Evolutionary conservation across 2,113 vertebrate species (phyloP).

Genomic region (Macroglossus sobrinus): DNA sequence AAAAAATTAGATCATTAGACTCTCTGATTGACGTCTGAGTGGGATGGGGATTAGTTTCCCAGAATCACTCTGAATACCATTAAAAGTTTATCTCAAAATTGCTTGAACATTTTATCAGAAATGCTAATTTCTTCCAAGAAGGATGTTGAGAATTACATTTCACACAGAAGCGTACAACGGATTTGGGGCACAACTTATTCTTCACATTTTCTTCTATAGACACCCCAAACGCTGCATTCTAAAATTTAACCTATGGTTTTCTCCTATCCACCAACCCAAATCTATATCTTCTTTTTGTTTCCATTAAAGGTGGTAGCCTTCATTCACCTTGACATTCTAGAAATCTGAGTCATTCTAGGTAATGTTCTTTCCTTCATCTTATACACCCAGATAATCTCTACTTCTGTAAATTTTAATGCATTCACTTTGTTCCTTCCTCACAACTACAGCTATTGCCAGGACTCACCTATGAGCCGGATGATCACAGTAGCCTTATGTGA

Average conservation of each 20-base stretch:
- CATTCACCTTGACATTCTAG: not conserved
- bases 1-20: not conserved
- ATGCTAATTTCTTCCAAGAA: constrained; percentile 46
- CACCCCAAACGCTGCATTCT: not conserved
- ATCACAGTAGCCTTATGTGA: not conserved
- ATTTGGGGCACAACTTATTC: not conserved
- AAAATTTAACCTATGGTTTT: not conserved
- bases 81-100: constrained; percentile 35
- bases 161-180: not conserved
- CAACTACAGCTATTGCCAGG: rapidly evolving
- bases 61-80: constrained; percentile 39
- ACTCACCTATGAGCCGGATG: rapidly evolving
- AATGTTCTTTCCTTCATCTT: not conserved
- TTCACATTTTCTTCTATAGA: not conserved
- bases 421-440: not conserved
- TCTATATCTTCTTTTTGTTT: not conserved
- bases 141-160: not conserved
- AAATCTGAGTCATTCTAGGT: not conserved
- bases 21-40: constrained; percentile 18
- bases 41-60: not conserved
- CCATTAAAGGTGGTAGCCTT: not conserved
- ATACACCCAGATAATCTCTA: not conserved
- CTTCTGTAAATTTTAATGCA: not conserved
- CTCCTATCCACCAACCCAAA: not conserved
- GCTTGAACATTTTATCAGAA: constrained; percentile 34